phyloP scores from a whole-genome alignment of 1,140 invertebrate genomes.

The Philaenus spumarius region DNA sequence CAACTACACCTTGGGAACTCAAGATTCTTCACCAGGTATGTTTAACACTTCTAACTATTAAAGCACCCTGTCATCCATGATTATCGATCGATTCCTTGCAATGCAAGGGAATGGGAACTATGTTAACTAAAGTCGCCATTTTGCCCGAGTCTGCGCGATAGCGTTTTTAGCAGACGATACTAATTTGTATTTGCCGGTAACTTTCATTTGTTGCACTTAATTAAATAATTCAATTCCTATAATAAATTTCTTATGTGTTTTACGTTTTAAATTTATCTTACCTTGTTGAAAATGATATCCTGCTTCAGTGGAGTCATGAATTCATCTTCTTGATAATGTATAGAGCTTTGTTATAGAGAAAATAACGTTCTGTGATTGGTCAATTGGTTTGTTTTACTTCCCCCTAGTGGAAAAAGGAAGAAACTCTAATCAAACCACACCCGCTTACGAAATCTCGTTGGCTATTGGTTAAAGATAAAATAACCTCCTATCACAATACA shows the following conservation, averaged over 20 bases:
- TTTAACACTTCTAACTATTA: conserved; percentile 27
- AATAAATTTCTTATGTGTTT: too few relatives aligned
- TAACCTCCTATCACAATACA: not conserved
- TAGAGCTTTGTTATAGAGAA: not conserved
- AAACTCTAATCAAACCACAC: conserved; percentile 17
- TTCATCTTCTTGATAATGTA: conserved; percentile 7
- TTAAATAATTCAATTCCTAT: too few relatives aligned
- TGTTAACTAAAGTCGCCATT: conserved; percentile 20
- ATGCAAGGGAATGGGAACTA: conserved; percentile 24
- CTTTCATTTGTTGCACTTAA: too few relatives aligned
- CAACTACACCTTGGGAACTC: conserved; percentile 10
- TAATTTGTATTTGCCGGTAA: conserved; percentile 21
- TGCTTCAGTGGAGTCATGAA: not conserved
- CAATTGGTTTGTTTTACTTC: not conserved
- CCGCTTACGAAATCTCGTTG: not conserved
- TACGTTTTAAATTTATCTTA: too few relatives aligned
- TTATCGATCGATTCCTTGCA: conserved; percentile 33
- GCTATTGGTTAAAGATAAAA: conserved; percentile 12
- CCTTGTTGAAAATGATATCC: too few relatives aligned
- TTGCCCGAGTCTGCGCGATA: conserved; percentile 48
- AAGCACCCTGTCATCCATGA: conserved; percentile 28
- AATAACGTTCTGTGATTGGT: conserved; percentile 18
- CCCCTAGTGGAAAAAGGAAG: conserved; percentile 1
- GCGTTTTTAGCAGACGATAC: conserved; percentile 43
- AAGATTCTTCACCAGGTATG: conserved; percentile 21